phyloP scores from a whole-genome alignment of 1,140 invertebrate species.

The Lerema accius region DNA sequence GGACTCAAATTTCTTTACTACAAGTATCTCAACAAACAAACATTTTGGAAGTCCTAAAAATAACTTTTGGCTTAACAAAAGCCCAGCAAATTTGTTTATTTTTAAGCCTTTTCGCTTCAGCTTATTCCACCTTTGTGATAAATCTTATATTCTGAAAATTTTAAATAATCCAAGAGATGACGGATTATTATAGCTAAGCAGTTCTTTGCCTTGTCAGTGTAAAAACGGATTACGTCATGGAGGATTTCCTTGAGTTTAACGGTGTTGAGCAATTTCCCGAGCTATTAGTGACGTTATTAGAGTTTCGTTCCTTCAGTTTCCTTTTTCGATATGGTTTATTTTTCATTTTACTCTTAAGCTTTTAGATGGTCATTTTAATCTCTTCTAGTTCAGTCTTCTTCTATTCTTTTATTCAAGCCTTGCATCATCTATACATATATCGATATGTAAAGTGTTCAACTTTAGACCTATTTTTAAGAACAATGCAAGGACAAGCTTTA shows the following conservation, averaged over 20 bases:
- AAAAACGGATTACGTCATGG: constrained; percentile 60
- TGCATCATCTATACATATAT: too few relatives aligned
- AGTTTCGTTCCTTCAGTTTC: constrained; percentile 2
- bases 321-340: constrained; percentile 16
- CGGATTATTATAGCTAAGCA: constrained; percentile 24
- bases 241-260: constrained; percentile 37
- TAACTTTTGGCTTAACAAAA: too few relatives aligned
- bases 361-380: too few relatives aligned
- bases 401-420: too few relatives aligned
- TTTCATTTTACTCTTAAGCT: too few relatives aligned
- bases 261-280: constrained; percentile 47
- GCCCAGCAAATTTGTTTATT: neutral
- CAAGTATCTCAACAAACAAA: too few relatives aligned
- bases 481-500: too few relatives aligned
- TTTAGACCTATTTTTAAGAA: too few relatives aligned
- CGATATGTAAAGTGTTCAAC: too few relatives aligned
- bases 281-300: constrained; percentile 43
- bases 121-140: neutral
- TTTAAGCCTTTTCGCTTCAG: neutral
- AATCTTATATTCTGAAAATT: neutral
- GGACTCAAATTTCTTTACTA: too few relatives aligned
- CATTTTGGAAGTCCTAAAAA: too few relatives aligned
- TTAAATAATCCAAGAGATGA: neutral
- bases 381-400: too few relatives aligned
- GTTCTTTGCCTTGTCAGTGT: constrained; percentile 62